Conservation (phyloP, 2,797 vertebrate genomes). For the Astyanax mexicanus region DNA sequence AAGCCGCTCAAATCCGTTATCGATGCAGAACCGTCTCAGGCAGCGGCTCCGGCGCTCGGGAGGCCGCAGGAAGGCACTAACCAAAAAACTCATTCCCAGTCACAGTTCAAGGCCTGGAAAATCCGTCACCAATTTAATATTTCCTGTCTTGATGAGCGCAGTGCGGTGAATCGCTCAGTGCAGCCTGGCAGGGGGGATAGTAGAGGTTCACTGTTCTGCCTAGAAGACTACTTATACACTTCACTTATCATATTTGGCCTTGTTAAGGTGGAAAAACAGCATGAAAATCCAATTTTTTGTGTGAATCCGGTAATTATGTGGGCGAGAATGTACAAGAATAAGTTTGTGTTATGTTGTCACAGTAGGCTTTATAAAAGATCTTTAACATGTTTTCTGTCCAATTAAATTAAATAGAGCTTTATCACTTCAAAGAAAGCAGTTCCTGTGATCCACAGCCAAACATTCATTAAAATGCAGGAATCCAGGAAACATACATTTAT, state of each 20-base stretch:
- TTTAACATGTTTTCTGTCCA: background rate
- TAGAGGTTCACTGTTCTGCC: background rate
- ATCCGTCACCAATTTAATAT: background rate
- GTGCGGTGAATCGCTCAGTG: background rate
- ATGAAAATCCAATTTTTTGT: background rate
- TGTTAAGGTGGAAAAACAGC: background rate
- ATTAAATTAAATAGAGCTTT: background rate
- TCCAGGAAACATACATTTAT: no score
- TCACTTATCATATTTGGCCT: background rate
- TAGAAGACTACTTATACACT: background rate
- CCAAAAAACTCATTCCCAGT: background rate
- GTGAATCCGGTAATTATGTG: background rate
- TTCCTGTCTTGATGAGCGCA: background rate
- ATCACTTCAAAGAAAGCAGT: no score
- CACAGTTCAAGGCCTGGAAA: background rate
- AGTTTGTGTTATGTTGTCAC: background rate
- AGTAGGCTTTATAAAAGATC: background rate
- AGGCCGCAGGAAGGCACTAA: background rate
- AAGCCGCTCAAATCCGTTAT: conserved; percentile 31
- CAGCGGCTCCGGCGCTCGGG: background rate
- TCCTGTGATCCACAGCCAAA: no score
- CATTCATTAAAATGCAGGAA: no score
- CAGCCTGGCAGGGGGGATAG: background rate
- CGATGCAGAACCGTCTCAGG: background rate
- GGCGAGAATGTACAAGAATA: background rate